These are phyloP conservation scores for Xenus cinereus DNA, from an alignment of 2,113 vertebrate species.

Conservation along the genomic window DNA sequence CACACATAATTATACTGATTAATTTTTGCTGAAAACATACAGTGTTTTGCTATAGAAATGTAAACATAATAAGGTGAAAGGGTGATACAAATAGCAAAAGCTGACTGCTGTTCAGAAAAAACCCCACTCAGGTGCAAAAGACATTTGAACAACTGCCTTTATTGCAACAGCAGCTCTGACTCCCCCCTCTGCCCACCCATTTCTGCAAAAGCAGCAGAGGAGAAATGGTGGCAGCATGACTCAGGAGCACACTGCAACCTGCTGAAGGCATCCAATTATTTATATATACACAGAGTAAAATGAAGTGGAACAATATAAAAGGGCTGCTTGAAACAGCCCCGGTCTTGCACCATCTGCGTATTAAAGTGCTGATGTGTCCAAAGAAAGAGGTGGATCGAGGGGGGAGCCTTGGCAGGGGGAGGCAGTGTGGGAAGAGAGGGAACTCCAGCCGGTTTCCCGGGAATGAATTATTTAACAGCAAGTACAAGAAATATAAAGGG, in stretches of 20 bases:
- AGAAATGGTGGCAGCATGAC: background rate
- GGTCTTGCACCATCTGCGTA: background rate
- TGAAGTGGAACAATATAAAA: background rate
- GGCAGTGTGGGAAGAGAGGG: background rate
- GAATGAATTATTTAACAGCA: background rate
- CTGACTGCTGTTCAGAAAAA: background rate
- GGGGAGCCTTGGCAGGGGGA: background rate
- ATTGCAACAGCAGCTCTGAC: background rate
- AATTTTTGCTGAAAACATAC: slow-evolving; percentile 55
- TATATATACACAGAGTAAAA: background rate
- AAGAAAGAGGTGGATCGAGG: background rate
- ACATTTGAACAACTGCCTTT: background rate
- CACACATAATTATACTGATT: slow-evolving; percentile 57
- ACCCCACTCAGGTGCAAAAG: background rate
- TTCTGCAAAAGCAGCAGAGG: background rate
- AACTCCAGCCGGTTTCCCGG: background rate
- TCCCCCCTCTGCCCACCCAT: background rate
- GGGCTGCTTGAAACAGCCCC: background rate
- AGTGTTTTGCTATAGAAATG: slow-evolving; percentile 47
- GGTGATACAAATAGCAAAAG: background rate
- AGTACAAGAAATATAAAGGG: background rate
- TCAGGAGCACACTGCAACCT: background rate
- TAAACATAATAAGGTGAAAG: slow-evolving; percentile 47
- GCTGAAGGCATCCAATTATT: background rate
- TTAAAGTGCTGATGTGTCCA: background rate